A percentile compares a stretch with the other conserved stretches of the same genome.
Conservation (phyloP, 2,797 vertebrate genomes). For the Linurgus olivaceus region DNA sequence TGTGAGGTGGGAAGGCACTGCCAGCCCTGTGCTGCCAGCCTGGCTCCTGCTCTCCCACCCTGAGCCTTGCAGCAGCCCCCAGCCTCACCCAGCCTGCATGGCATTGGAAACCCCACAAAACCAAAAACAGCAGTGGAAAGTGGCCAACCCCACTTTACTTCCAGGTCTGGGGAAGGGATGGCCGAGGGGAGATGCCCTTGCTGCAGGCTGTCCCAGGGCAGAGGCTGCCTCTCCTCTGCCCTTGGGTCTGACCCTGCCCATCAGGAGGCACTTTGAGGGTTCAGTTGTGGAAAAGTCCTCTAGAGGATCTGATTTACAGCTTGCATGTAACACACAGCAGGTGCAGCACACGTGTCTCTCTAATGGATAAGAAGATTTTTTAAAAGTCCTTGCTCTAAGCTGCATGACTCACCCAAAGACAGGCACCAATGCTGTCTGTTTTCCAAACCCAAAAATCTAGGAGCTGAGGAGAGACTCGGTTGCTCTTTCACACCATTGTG, state of each 20-base stretch:
- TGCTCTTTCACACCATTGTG: neutral
- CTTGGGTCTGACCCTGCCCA: neutral
- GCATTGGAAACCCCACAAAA: neutral
- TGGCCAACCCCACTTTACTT: neutral
- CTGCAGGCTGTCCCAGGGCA: neutral
- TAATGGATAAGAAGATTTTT: neutral
- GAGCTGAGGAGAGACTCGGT: neutral
- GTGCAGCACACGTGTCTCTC: neutral
- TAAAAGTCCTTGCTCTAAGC: neutral
- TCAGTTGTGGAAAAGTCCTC: neutral
- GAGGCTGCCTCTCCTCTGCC: neutral
- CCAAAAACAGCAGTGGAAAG: neutral
- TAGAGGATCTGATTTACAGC: neutral
- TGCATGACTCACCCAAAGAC: neutral
- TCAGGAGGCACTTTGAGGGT: neutral
- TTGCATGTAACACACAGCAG: accelerated
- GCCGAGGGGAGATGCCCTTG: neutral
- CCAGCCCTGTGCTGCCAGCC: accelerated
- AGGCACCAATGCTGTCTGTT: accelerated
- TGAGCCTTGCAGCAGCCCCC: accelerated
- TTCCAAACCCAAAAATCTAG: neutral
- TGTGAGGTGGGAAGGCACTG: neutral
- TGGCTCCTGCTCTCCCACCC: accelerated
- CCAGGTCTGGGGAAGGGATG: neutral
- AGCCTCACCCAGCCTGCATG: accelerated